Evolutionary conservation across 2,113 vertebrate genomes (phyloP), one percentile per base, ranked within the genome.

Genomic region (Formicarius rufipectus): DNA sequence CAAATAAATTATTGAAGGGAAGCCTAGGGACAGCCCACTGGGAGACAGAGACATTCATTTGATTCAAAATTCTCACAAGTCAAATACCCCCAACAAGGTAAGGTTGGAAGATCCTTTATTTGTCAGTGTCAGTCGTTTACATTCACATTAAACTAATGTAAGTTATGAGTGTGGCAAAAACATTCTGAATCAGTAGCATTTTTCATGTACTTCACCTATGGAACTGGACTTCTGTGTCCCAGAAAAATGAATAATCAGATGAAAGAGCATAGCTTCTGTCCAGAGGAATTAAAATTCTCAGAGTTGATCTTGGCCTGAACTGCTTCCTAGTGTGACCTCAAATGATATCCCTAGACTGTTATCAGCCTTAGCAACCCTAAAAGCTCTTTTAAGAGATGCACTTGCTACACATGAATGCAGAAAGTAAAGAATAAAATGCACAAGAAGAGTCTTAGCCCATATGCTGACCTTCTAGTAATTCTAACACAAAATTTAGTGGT

Each of bases 341-440:
- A 74, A 17, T 1, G 0, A 52, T 67, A 62, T 31, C 10, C 9
- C 28, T 44, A 49, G 47, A n/a, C 4, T 0, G 1, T 35, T 37
- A 55, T 53, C 25, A 47, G 31, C 24, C 14, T 23, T 50, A 31
- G 10, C 12, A 72, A 20, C 14, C 10, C 14, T 16, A 44, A 71
- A 40, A 67, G 2, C 16, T 52, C 44, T 35, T n/a, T 73, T 42
- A 77, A 79, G 21, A 67, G 33, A 20, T 53, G 24, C 6, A 86
- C 22, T 12, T 16, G 5, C 9, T 68, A 33, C 16, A 67, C 1
- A 3, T 30, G 23, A 67, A 47, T 10, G 19, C 30, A 15, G 11
- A 85, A 88, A 62, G 4, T 69, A 64, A 75, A 31, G 50, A 81
- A 60, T 8, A 71, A 77, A 75, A 45, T 28, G 7, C 24, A 35